Percentiles rank a stretch among this genome's conserved stretches.
Evolutionary conservation across 2,888 invertebrate genomes (phyloP).

Genomic region (Celastrina argiolus): DNA sequence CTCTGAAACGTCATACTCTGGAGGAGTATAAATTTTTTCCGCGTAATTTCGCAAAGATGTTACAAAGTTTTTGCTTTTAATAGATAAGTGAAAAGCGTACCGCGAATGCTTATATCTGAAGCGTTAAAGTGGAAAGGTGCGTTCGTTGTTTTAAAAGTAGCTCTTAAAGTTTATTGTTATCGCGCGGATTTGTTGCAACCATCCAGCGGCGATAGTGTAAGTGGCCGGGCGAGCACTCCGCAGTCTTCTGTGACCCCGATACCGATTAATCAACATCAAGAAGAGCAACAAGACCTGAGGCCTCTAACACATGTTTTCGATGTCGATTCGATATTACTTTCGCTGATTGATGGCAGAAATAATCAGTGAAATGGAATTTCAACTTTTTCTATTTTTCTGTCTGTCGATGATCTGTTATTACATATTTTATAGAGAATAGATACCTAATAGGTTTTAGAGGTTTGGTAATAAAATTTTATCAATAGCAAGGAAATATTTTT

Average conservation of each 20-base stretch:
- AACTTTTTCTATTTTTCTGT: background rate
- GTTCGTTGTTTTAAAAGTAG: conserved; percentile 17
- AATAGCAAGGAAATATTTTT: too few relatives aligned
- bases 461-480: too few relatives aligned
- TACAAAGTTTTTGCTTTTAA: too few relatives aligned
- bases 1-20: too few relatives aligned
- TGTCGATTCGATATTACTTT: conserved; percentile 27
- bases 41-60: too few relatives aligned
- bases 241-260: conserved; percentile 48
- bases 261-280: conserved; percentile 59
- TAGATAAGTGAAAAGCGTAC: background rate
- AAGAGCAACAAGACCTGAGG: conserved; percentile 36
- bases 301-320: conserved; percentile 36
- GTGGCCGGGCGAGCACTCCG: conserved; percentile 23
- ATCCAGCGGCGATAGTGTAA: conserved; percentile 20
- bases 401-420: background rate
- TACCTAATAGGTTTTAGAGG: background rate
- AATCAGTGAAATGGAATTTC: background rate
- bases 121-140: background rate
- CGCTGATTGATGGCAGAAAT: background rate
- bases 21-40: too few relatives aligned
- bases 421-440: background rate
- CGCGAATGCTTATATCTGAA: background rate
- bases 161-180: conserved; percentile 14
- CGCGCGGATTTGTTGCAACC: conserved; percentile 9